A percentile compares a stretch with the other conserved stretches of the same genome.
Conservation (phyloP, 1,140 invertebrate species). For the Aphelinus atriplicis region DNA sequence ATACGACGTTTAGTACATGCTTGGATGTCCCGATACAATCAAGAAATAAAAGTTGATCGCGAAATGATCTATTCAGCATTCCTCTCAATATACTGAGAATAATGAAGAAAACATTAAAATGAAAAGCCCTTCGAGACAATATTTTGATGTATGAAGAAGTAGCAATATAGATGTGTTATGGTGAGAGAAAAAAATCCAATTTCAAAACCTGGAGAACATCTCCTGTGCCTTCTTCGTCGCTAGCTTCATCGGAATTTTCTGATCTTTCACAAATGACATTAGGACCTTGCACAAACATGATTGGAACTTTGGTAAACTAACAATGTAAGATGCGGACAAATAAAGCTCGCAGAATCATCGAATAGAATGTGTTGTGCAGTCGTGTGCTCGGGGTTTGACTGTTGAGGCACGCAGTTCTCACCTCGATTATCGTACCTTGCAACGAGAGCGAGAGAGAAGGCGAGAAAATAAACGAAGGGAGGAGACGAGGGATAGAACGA, state of each 20-base stretch:
- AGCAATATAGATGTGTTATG: no score
- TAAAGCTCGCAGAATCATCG: background rate
- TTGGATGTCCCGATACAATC: no score
- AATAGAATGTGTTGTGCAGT: background rate
- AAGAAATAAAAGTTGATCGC: no score
- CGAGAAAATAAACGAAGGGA: no score
- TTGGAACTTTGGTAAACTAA: background rate
- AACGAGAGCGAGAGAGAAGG: no score
- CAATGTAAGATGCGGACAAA: background rate
- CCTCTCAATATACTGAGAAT: no score
- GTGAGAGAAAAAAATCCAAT: background rate
- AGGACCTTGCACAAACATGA: constrained; percentile 62
- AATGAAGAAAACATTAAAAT: no score
- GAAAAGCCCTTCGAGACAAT: no score
- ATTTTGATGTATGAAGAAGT: no score
- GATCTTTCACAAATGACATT: constrained; percentile 47
- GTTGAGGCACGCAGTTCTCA: background rate
- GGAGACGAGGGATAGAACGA: no score
- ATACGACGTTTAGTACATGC: no score
- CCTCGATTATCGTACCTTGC: background rate
- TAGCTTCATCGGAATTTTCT: constrained; percentile 54
- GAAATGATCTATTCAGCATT: no score
- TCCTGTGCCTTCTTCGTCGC: constrained; percentile 56
- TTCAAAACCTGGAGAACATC: constrained; percentile 58
- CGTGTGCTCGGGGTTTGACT: background rate